Base-by-base conservation (phyloP, 1,140 invertebrate genomes). In the Nasonia giraulti region DNA sequence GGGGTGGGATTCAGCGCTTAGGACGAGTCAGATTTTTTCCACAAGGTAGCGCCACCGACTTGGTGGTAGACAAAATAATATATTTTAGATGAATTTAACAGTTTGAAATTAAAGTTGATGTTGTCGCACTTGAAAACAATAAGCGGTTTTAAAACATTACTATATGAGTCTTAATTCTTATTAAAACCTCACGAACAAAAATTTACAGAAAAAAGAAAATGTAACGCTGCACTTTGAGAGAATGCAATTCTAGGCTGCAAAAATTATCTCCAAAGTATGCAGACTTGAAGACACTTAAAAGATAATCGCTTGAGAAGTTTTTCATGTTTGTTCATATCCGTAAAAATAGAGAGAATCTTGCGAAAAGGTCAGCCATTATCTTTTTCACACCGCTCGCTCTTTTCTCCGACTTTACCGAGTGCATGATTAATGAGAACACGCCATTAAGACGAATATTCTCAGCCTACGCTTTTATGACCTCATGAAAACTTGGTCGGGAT, bases 21-120 rank as follows among this genome's bases (percentile, higher is more conserved):
- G n/a, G 62, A 66, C n/a, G 62, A 66, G n/a, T 66, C n/a, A 66
- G n/a, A 66, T 66, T 66, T 23, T 66, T 66, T 20, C 62, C 62
- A 66, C 62, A 7, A 66, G 62, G n/a, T 66, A 23, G 62, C n/a
- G n/a, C n/a, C 62, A 66, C 62, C n/a, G n/a, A 23, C 62, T 66
- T 66, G 62, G 6, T 66, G 33, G 33, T 37, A 6, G 0, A 37
- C 2, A 37, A 37, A 37, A 37, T 37, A 4, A 37, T 27, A 27
- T 27, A 37, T 37, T 37, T 3, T 37, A 6, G 33, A 37, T 6
- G 33, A 37, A 6, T 37, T 37, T 37, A 37, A 37, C 33, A 37
- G 5, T 37, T 37, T 37, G 4, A 4, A 37, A 37, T 37, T 37
- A 37, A 33, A 2, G 5, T 33, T 1, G 5, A 33, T 33, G 0